Conservation (phyloP, 2,113 vertebrate genomes). For the Trichechus manatus region DNA sequence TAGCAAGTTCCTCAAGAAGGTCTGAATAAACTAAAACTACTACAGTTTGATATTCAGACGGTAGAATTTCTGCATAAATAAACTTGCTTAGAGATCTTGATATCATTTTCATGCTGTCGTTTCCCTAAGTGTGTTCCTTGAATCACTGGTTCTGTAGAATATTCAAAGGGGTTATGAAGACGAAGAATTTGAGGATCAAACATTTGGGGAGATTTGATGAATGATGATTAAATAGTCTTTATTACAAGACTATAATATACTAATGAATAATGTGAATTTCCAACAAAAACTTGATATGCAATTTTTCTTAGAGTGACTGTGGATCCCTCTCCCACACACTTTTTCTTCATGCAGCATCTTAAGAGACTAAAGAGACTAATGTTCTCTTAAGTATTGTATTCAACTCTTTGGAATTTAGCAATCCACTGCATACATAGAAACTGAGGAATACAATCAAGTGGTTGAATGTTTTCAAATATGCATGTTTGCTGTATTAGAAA, state of each 20-base stretch:
- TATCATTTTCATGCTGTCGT: background rate
- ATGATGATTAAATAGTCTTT: background rate
- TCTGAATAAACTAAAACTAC: background rate
- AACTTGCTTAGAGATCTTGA: background rate
- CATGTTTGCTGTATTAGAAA: background rate
- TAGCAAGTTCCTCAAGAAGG: background rate
- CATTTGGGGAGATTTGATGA: background rate
- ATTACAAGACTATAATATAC: background rate
- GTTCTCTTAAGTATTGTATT: background rate
- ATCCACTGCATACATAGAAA: background rate
- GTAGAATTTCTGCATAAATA: background rate
- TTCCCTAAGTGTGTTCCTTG: background rate
- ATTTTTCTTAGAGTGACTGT: background rate
- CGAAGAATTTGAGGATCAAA: conserved; percentile 35
- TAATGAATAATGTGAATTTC: conserved; percentile 16
- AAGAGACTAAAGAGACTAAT: background rate
- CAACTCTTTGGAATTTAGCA: background rate
- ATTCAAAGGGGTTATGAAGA: background rate
- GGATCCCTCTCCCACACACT: rapidly evolving
- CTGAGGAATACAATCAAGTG: background rate
- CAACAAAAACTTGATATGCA: background rate
- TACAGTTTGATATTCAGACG: background rate
- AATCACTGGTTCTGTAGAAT: background rate
- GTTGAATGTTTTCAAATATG: background rate
- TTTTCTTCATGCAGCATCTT: background rate